Evolutionary conservation across 2,888 invertebrate genomes (phyloP), one percentile per base, ranked within the genome.

Genomic region (Altica lythri): DNA sequence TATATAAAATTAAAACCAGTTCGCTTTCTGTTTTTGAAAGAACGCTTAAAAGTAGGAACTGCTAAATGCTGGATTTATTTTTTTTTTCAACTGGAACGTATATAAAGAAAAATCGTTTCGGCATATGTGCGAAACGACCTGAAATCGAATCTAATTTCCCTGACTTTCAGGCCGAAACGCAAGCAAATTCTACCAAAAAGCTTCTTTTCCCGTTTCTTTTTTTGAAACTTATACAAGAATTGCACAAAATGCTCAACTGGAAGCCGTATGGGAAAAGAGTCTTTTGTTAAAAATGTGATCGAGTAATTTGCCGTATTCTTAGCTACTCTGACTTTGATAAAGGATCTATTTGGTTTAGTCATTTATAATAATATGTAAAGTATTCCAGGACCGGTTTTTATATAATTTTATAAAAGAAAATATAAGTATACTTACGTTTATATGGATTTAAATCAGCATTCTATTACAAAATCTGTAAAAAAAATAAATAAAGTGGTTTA

Each of bases 221-320:
- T 40, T 5, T 40, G 22, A 12, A 29, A 32, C 12, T 56, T 40
- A 34, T 43, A 43, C 29, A 12, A 27, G 40, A 30, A 32, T 8
- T 35, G 44, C 47, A 40, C 48, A 52, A 50, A 47, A 53, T 47
- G 40, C 45, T 38, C 34, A 49, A 57, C 57, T 60, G 51, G 55
- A 53, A 48, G 50, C 57, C 50, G 42, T 55, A 57, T 55, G n/a
- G n/a, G n/a, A n/a, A 49, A 55, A 42, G 45, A 22, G 2, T 50
- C 53, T 57, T 57, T 60, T 55, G 53, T 60, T 55, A 57, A 42
- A 55, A 52, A 55, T n/a, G 57, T 53, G 29, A 47, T 40, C 13
- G 27, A 53, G 53, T 53, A 53, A 60, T 57, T 53, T 47, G 45
- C 49, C 54, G 49, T 48, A 43, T 50, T 57, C 54, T 54, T 47